Evolutionary conservation across 2,797 vertebrate species (phyloP), one percentile per base, ranked within the genome.

Genomic region (Anisognathus igniventris): DNA sequence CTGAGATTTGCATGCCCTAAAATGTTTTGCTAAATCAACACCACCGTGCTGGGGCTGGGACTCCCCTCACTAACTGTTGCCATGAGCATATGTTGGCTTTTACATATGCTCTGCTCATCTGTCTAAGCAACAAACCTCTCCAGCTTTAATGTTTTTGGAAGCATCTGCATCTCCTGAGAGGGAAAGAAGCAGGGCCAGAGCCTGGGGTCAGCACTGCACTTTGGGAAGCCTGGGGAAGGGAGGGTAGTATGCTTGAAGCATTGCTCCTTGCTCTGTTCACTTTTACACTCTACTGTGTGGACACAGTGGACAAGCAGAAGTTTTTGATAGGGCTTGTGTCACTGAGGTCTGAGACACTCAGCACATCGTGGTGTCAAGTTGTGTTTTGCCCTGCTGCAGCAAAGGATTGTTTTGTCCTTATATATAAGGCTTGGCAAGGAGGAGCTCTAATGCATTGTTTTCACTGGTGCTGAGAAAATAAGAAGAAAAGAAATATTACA

Each of bases 61-160:
- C 48, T 95, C 51, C 42, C 68, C 58, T 89, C 48, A 21, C 62
- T 78, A 42, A n/a, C 84, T 91, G 81, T 79, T 95, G 75, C 90
- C 71, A 30, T 45, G 72, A 88, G 75, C 90, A 57, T 87, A 68
- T 75, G 85, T 72, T 93, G 73, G 37, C 17, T 92, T 93, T 95
- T 90, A 74, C 79, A 92, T n/a, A 12, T 42, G 45, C 42, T 90
- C 39, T 88, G 76, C 79, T 92, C 0, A 1, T 58, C 89, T 95
- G 75, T 88, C 92, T 72, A 79, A 93, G 92, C 75, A 86, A 64
- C 64, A 87, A 79, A 91, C 17, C 24, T 56, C 37, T 85, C 68
- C 72, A 90, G 88, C 61, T 91, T 83, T 83, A 56, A 73, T 67
- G 57, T 88, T 91, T 91, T 73, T 75, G 82, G 86, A 92, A 80